A percentile compares a stretch with the other conserved stretches of the same genome.
Evolutionary conservation across 2,888 invertebrate species (phyloP).

Genomic region (Schizaphis graminum): DNA sequence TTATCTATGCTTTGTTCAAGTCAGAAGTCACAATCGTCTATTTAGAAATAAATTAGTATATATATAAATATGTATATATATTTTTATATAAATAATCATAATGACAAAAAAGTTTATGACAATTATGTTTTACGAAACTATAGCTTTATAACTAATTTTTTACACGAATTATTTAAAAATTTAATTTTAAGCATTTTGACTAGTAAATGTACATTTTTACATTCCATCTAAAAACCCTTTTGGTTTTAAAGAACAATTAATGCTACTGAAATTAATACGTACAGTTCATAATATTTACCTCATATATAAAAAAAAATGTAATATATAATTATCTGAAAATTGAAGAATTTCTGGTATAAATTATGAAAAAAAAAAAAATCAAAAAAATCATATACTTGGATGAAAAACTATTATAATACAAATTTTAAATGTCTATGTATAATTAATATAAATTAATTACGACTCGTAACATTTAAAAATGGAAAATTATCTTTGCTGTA

Average conservation of each 20-base stretch:
- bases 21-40: not conserved
- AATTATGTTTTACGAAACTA: not conserved
- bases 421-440: too few relatives aligned
- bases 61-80: not conserved
- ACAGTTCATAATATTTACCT: not conserved
- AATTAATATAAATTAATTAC: too few relatives aligned
- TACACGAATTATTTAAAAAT: not conserved
- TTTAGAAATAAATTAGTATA: not conserved
- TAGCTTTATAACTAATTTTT: not conserved
- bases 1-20: conserved; percentile 4
- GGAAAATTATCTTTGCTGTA: too few relatives aligned
- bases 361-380: too few relatives aligned
- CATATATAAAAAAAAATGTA: too few relatives aligned
- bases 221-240: not conserved
- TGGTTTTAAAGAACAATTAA: not conserved
- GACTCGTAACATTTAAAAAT: too few relatives aligned
- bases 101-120: not conserved
- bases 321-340: too few relatives aligned
- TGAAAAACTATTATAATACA: too few relatives aligned
- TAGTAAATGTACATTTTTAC: not conserved
- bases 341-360: too few relatives aligned
- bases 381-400: too few relatives aligned
- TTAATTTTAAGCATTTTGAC: not conserved
- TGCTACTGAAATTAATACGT: not conserved
- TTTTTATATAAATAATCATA: not conserved